Evolutionary conservation across 1,140 invertebrate species (phyloP), one percentile per base, ranked within the genome.

Genomic region (Heliothis virescens): DNA sequence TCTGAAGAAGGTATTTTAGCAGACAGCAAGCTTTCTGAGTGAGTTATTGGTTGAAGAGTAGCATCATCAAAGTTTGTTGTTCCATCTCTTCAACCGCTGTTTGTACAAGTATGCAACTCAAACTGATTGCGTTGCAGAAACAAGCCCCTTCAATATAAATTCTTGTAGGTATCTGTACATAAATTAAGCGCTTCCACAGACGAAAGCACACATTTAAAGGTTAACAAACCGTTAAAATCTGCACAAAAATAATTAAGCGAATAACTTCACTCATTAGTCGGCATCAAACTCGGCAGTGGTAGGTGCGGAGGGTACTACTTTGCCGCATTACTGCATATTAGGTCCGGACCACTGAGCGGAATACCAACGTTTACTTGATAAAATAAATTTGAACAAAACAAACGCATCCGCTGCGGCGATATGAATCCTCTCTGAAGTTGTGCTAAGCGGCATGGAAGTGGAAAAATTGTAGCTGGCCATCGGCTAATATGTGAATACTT

Each of bases 331-430:
- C 90, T 88, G 83, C 86, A 83, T 81, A 87, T 94, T 94, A 93
- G 74, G 75, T 91, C 71, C 92, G 79, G 83, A 72, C 85, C 92
- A 94, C 69, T 94, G 93, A 79, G 89, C 87, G 86, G 91, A 90
- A 92, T 84, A 83, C 91, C 87, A 89, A 86, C 90, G 89, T 93
- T 93, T 93, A 93, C 91, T 93, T 92, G 93, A 94, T 94, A 94
- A 94, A 94, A 94, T 94, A 93, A 94, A 93, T 94, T 93, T 91
- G 91, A 89, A 92, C 91, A 92, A 93, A 93, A 94, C 93, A 94
- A 94, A 94, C 88, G 90, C 90, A 92, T 90, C 89, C 86, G 84
- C 82, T 89, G 90, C 87, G 90, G 91, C 91, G 92, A 93, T 94
- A 94, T 94, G 93, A 93, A 92, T 94, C 90, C 90, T 92, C 91